Conservation (phyloP, 2,113 vertebrate genomes). For the Phrynosoma blainvillii region DNA sequence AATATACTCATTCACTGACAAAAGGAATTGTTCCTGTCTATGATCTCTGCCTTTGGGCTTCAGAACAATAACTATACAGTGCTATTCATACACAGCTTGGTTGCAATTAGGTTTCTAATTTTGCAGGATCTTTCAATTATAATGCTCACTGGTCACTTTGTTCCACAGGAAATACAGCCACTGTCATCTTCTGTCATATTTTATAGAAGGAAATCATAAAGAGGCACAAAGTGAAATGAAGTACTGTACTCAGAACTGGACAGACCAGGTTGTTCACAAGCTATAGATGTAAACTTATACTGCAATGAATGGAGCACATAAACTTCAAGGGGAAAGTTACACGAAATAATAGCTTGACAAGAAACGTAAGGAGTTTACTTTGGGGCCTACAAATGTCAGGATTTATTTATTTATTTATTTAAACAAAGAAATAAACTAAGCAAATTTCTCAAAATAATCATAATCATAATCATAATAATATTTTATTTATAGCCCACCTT, state of each 20-base stretch:
- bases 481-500: too few relatives aligned
- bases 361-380: too few relatives aligned
- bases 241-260: constrained; percentile 58
- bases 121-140: constrained; percentile 76
- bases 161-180: constrained; percentile 61
- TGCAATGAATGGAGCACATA: constrained; percentile 67
- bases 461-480: too few relatives aligned
- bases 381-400: too few relatives aligned
- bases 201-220: constrained; percentile 66
- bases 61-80: constrained; percentile 63
- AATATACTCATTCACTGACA: constrained; percentile 58
- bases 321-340: constrained; percentile 9
- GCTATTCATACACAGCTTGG: constrained; percentile 64
- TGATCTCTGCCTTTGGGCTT: constrained; percentile 62
- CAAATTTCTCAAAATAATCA: too few relatives aligned
- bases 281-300: constrained; percentile 72
- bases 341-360: too few relatives aligned
- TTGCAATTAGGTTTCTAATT: constrained; percentile 74
- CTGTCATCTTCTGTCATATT: constrained; percentile 68
- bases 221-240: constrained; percentile 46
- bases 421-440: too few relatives aligned
- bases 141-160: constrained; percentile 68
- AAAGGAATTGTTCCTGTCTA: constrained; percentile 64
- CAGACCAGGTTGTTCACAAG: constrained; percentile 64
- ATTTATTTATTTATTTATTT: too few relatives aligned